phyloP scores from a whole-genome alignment of 2,888 invertebrate genomes.

The Campoplex capitator region DNA sequence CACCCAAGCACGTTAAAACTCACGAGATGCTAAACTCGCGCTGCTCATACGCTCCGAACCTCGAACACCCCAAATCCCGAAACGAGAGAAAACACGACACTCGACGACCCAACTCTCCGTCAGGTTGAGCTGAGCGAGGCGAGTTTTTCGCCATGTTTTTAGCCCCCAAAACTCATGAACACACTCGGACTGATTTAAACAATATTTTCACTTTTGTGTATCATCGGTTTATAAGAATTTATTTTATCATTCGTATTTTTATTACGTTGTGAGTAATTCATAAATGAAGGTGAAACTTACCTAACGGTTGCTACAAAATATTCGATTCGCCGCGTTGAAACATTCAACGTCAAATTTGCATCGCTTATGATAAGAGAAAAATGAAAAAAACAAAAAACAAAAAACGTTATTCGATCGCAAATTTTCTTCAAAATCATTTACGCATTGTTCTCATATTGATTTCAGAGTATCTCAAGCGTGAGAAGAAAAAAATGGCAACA shows the following conservation, averaged over 20 bases:
- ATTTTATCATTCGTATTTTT: not conserved
- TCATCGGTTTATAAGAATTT: not conserved
- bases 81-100: conserved; percentile 48
- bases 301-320: not conserved
- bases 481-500: conserved; percentile 49
- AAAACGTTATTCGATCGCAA: not conserved
- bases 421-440: not conserved
- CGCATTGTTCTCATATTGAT: conserved; percentile 1
- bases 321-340: not conserved
- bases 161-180: not conserved
- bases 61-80: conserved; percentile 35
- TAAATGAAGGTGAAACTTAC: not conserved
- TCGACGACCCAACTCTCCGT: conserved; percentile 16
- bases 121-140: not conserved
- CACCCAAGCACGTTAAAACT: conserved; percentile 45
- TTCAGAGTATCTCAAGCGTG: conserved; percentile 35
- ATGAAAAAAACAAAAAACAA: no score
- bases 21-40: conserved; percentile 26
- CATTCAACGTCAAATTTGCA: no score
- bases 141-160: not conserved
- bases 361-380: not conserved
- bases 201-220: not conserved
- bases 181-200: not conserved
- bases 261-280: not conserved
- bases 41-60: conserved; percentile 5